These are phyloP conservation scores for Campoplex capitator DNA, from an alignment of 2,888 invertebrate species.

Conservation along the genomic window DNA sequence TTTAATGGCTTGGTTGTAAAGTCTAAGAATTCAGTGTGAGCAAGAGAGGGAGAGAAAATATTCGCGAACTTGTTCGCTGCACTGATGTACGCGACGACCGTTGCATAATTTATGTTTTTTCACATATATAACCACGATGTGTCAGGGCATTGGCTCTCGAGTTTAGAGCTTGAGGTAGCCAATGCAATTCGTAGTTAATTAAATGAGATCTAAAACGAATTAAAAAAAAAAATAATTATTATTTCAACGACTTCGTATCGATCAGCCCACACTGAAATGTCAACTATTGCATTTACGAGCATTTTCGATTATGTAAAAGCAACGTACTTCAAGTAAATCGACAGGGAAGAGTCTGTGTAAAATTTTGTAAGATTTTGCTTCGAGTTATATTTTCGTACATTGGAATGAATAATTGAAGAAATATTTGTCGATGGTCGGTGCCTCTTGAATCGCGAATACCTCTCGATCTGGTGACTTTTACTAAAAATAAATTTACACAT, in stretches of 20 bases:
- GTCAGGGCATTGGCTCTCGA: slow-evolving; percentile 48
- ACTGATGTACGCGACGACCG: slow-evolving; percentile 65
- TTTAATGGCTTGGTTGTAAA: slow-evolving; percentile 69
- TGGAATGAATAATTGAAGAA: not conserved
- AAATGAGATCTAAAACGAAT: slow-evolving; percentile 4
- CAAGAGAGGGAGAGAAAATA: slow-evolving; percentile 28
- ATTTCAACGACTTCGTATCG: not conserved
- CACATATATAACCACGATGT: slow-evolving; percentile 22
- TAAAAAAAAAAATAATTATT: not conserved
- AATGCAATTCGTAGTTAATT: slow-evolving; percentile 23
- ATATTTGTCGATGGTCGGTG: not conserved
- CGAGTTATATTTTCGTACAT: not conserved
- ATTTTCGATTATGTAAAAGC: not conserved
- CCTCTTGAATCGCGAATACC: not conserved
- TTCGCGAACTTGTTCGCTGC: slow-evolving; percentile 61
- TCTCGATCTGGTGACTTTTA: not conserved
- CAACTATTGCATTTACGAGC: not conserved
- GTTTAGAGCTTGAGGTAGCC: slow-evolving; percentile 40
- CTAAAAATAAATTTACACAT: too few relatives aligned
- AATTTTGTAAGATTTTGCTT: too few relatives aligned
- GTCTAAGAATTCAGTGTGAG: slow-evolving; percentile 57
- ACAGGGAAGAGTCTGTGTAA: not conserved
- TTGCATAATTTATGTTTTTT: slow-evolving; percentile 70
- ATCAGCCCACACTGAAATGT: not conserved
- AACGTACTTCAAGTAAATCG: not conserved